A percentile compares a stretch with the other conserved stretches of the same genome.
Evolutionary conservation across 2,113 vertebrate genomes (phyloP).

Genomic region (Setophaga kirtlandii): DNA sequence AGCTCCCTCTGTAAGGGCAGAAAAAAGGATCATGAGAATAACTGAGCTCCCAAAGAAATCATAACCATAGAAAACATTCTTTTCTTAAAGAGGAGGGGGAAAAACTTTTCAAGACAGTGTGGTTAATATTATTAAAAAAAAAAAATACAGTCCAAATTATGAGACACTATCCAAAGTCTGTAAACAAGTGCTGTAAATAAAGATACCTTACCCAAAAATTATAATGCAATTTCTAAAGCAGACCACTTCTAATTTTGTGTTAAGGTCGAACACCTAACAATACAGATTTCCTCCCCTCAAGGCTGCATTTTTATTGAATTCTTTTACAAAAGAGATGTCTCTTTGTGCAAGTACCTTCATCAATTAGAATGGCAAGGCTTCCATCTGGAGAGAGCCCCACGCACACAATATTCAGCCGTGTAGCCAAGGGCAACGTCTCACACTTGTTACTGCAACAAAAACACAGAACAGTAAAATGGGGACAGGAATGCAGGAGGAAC

Average conservation of each 20-base stretch:
- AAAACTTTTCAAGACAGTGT: background rate
- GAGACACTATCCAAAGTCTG: background rate
- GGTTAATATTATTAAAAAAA: background rate
- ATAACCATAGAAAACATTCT: background rate
- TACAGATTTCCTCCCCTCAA: background rate
- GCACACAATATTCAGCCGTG: conserved; percentile 86
- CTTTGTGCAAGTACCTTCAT: conserved; percentile 84
- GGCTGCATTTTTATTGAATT: background rate
- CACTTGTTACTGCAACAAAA: conserved; percentile 86
- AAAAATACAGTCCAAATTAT: background rate
- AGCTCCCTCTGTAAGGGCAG: conserved; percentile 81
- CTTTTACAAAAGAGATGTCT: background rate
- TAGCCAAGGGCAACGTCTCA: conserved; percentile 86
- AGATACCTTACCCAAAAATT: background rate
- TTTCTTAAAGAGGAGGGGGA: fast-evolving
- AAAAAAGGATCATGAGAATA: background rate
- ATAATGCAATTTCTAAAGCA: background rate
- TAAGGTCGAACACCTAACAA: background rate
- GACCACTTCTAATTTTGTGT: background rate
- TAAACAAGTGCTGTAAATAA: background rate
- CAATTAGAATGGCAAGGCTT: conserved; percentile 85
- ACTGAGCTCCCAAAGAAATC: background rate
- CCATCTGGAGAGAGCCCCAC: conserved; percentile 91
- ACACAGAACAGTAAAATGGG: background rate
- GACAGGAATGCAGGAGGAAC: background rate